These are phyloP conservation scores for Cephus pulcher DNA, from an alignment of 2,888 invertebrate species.

Conservation along the genomic window DNA sequence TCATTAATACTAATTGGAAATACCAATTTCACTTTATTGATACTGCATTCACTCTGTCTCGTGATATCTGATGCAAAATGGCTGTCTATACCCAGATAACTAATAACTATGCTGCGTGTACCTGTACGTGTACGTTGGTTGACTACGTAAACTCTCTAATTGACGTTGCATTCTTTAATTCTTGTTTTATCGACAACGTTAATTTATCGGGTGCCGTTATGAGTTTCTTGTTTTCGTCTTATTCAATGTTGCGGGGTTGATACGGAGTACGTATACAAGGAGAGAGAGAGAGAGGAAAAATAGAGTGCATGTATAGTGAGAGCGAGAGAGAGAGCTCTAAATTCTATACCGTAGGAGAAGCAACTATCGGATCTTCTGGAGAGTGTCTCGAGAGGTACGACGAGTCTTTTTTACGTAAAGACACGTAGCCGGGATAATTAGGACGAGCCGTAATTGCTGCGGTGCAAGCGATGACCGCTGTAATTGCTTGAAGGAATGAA, in stretches of 20 bases:
- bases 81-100: not conserved
- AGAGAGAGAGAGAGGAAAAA: not conserved
- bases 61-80: not conserved
- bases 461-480: constrained; percentile 60
- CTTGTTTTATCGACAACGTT: not conserved
- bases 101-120: not conserved
- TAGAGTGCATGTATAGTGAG: not conserved
- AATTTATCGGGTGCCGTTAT: not conserved
- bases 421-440: constrained; percentile 45
- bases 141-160: not conserved
- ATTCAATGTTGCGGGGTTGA: not conserved
- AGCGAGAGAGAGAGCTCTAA: not conserved
- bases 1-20: constrained; percentile 6
- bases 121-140: not conserved
- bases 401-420: not conserved
- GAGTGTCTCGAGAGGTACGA: not conserved
- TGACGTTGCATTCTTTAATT: not conserved
- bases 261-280: not conserved
- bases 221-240: not conserved
- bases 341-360: not conserved
- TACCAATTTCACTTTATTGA: not conserved
- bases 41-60: not conserved
- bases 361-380: not conserved
- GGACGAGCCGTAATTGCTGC: constrained; percentile 60
- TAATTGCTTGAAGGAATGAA: constrained; percentile 44